phyloP scores from a whole-genome alignment of 2,797 vertebrate genomes.

The Taenioides sp. region DNA sequence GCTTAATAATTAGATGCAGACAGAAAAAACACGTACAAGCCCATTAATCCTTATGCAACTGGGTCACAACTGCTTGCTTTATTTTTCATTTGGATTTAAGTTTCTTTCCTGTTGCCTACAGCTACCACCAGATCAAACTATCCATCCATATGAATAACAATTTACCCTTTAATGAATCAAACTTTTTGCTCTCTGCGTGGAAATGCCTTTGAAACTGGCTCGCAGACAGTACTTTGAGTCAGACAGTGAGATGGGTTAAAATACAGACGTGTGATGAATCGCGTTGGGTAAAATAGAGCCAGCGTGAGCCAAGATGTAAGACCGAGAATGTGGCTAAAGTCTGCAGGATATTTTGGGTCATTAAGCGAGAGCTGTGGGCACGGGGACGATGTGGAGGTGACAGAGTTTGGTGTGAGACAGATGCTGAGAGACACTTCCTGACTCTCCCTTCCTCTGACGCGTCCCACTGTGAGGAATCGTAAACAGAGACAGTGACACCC shows the following conservation, averaged over 20 bases:
- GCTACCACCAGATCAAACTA: background rate
- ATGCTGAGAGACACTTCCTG: slow-evolving; percentile 39
- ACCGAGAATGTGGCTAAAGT: slow-evolving; percentile 31
- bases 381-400: slow-evolving; percentile 34
- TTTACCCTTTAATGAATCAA: background rate
- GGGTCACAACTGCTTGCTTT: too few relatives aligned
- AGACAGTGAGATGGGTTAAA: slow-evolving; percentile 16
- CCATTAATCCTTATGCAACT: too few relatives aligned
- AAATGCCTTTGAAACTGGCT: background rate
- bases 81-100: background rate
- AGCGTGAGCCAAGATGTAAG: slow-evolving; percentile 34
- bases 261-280: slow-evolving; percentile 9
- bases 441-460: slow-evolving; percentile 4
- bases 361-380: slow-evolving; percentile 44
- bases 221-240: background rate
- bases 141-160: background rate
- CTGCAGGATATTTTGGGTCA: slow-evolving; percentile 51
- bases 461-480: slow-evolving; percentile 28
- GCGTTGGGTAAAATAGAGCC: slow-evolving; percentile 8
- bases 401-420: slow-evolving; percentile 36
- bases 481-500: slow-evolving; percentile 40
- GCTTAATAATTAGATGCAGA: too few relatives aligned
- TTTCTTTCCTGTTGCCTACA: background rate
- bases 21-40: too few relatives aligned
- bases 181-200: background rate